Evolutionary conservation across 1,140 invertebrate species (phyloP), one percentile per base, ranked within the genome.

Genomic region (Brachionus paranguensis): DNA sequence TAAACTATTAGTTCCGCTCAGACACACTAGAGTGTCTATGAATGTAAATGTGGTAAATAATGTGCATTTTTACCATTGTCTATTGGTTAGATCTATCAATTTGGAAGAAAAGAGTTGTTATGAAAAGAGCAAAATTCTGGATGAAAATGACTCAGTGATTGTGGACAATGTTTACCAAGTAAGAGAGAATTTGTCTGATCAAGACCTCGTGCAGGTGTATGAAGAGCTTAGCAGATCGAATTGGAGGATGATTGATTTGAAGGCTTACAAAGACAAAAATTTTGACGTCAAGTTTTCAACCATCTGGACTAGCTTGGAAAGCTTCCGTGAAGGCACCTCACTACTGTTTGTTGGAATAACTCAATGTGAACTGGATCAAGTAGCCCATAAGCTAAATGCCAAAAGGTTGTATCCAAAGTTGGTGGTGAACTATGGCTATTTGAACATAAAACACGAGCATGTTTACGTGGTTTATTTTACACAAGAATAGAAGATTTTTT

Each of bases 31-130:
- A 50, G 72, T 76, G 4, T 8, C 24, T 2, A 29, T 76, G 17
- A 33, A 76, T 76, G 72, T 76, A 76, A 76, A 76, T 33, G 47
- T 47, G n/a, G 20, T 76, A 12, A 47, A 50, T 11, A 76, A 76
- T 50, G 47, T 27, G 11, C 72, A 76, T 27, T 76, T 27, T 50
- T 76, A 76, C 27, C 47, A 76, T 27, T 14, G 43, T 20, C 1
- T 50, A 0, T 29, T 76, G 20, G 4, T 27, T 33, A 47, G 20
- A 17, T 45, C 20, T 2, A 17, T 76, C 2, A 24, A 76, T 27
- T 50, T 50, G 8, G 47, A 37, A 27, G 12, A 50, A 8, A 76
- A 50, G 43, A 50, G 4, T 27, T 76, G 72, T 29, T 76, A 27
- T 27, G 45, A 50, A 27, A 50, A 24, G 47, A 50, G 27, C 11